These are phyloP conservation scores for Abrostola triplasia DNA, from an alignment of 2,888 invertebrate genomes.

Conservation along the genomic window DNA sequence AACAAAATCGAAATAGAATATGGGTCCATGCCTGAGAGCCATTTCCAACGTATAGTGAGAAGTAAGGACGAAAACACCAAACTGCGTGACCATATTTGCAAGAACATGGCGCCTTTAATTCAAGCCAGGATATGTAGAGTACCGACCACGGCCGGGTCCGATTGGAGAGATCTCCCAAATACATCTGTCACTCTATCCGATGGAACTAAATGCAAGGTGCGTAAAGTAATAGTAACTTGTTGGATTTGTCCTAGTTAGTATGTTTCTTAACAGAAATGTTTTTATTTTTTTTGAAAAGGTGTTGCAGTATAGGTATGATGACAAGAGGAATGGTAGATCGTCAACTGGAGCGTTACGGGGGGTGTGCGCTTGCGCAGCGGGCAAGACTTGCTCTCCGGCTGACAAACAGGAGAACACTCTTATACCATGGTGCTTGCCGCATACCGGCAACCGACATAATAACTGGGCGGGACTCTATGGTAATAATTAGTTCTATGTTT, in stretches of 20 bases:
- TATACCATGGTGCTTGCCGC: slow-evolving; percentile 96
- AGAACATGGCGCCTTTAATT: slow-evolving; percentile 94
- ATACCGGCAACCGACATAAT: slow-evolving; percentile 95
- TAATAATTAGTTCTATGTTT: slow-evolving; percentile 39
- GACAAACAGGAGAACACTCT: slow-evolving; percentile 94
- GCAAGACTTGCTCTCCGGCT: slow-evolving; percentile 89
- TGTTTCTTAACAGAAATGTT: not conserved
- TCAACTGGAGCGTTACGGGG: slow-evolving; percentile 88
- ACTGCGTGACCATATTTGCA: slow-evolving; percentile 93
- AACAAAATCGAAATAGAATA: slow-evolving; percentile 91
- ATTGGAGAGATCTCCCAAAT: slow-evolving; percentile 96
- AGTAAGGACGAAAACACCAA: slow-evolving; percentile 87
- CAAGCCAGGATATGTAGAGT: slow-evolving; percentile 93
- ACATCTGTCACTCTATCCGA: slow-evolving; percentile 91
- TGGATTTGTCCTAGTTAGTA: not conserved
- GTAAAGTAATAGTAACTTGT: slow-evolving; percentile 8
- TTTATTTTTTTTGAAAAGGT: slow-evolving; percentile 65
- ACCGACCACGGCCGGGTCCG: slow-evolving; percentile 92
- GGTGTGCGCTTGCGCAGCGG: slow-evolving; percentile 93
- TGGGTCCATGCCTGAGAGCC: slow-evolving; percentile 90
- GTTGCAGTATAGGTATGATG: slow-evolving; percentile 82
- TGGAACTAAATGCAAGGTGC: slow-evolving; percentile 90
- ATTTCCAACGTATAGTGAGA: slow-evolving; percentile 93
- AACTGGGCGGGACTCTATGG: slow-evolving; percentile 96
- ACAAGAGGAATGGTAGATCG: slow-evolving; percentile 84